Evolutionary conservation across 2,113 vertebrate genomes (phyloP), one percentile per base, ranked within the genome.

Genomic region (Dicentrarchus labrax): DNA sequence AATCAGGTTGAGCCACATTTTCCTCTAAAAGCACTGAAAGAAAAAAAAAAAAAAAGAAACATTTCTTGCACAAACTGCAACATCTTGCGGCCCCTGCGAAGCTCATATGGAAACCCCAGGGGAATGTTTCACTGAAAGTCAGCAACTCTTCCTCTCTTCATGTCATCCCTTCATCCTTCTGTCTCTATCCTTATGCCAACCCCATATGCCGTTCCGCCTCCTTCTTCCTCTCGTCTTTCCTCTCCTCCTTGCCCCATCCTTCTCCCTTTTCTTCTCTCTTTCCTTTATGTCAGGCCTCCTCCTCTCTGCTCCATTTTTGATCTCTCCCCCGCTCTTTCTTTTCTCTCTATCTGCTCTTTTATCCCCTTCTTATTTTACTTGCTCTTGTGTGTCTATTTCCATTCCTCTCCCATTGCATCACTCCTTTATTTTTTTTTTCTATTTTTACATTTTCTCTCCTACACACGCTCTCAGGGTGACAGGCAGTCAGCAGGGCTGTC

Each of bases 51-150:
- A n/a, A 64, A 53, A 78, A 36, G n/a, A n/a, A n/a, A n/a, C n/a
- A n/a, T n/a, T n/a, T 54, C 50, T 54, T 22, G 19, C 22, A 72
- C 65, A 72, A 48, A 45, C 71, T 62, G 61, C 13, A 80, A 53
- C 84, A 84, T 80, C 84, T 79, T 83, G 76, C 76, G 10, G 21
- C 57, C 84, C 69, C 74, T 78, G 82, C 22, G 24, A 69, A 86
- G 87, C 81, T 89, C 79, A 77, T 61, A 62, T 79, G 78, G 78
- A 85, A 87, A 83, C 86, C 86, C 74, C 66, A 45, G 73, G 88
- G 88, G 74, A 62, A 48, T 85, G 47, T 80, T 87, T 76, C 57
- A 78, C 71, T 66, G 36, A 82, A 84, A 82, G 78, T 89, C 90
- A 89, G 82, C 76, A 83, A 82, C 83, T 87, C 22, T 73, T 84